Conservation (phyloP, 1,140 invertebrate species). For the Muscidifurax raptorellus region DNA sequence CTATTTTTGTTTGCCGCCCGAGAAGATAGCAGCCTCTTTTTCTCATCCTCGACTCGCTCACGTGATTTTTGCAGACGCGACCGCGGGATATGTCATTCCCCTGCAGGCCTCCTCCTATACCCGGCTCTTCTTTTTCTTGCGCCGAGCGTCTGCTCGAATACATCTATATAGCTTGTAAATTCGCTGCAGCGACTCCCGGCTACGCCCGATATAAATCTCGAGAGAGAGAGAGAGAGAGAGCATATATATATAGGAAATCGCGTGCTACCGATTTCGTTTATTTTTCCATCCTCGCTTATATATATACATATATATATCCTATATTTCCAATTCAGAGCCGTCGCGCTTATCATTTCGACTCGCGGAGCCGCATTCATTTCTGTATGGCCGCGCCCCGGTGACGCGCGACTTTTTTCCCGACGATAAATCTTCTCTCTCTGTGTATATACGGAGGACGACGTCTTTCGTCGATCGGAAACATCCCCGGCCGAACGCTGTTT, state of each 20-base stretch:
- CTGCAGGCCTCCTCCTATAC: constrained; percentile 5
- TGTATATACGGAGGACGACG: neutral
- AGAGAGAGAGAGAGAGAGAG: neutral
- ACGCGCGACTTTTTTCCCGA: constrained; percentile 31
- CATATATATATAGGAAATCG: constrained; percentile 4
- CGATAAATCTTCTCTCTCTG: constrained; percentile 37
- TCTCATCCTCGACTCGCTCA: neutral
- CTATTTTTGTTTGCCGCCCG: constrained; percentile 19
- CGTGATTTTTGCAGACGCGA: constrained; percentile 9
- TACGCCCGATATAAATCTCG: constrained; percentile 34
- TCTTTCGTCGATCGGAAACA: constrained; percentile 27
- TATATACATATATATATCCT: too few relatives aligned
- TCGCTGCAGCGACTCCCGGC: neutral
- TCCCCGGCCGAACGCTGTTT: constrained; percentile 30
- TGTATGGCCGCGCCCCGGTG: constrained; percentile 31
- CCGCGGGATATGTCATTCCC: constrained; percentile 17
- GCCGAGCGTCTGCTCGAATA: neutral
- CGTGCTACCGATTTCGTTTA: neutral
- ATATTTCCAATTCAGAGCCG: constrained; percentile 22
- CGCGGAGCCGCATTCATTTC: neutral
- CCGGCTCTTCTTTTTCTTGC: neutral
- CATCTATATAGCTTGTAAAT: constrained; percentile 40
- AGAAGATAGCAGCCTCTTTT: neutral
- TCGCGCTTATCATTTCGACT: constrained; percentile 34
- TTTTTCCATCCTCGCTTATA: neutral